Evolutionary conservation across 2,888 invertebrate species (phyloP), one percentile per base, ranked within the genome.

Genomic region (Polydrusus tereticollis): DNA sequence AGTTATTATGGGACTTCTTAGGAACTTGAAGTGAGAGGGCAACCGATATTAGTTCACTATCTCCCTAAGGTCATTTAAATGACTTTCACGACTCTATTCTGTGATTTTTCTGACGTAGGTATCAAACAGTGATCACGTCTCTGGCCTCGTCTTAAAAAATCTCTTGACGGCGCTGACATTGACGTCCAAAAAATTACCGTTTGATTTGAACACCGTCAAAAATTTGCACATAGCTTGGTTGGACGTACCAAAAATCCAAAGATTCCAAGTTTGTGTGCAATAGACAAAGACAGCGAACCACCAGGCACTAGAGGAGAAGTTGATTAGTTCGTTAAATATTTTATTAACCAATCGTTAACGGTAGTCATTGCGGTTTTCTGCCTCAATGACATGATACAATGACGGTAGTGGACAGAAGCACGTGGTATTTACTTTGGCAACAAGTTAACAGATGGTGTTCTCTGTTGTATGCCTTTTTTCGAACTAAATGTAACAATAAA

Each of bases 1-100:
- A n/a, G 16, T 55, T 41, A n/a, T 26, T 72, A 50, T 59, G 65
- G 60, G 50, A 55, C 67, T 59, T 18, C 33, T 59, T 29, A 21
- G 41, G 21, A 43, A 18, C 23, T 70, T 29, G 18, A 14, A 57
- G 33, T 12, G n/a, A 70, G 82, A 83, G 82, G 82, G 81, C 80
- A 78, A 82, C 59, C 78, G 77, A 78, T 78, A 75, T 67, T 63
- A 67, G 33, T 52, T 71, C 75, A 78, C 71, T 75, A 76, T 75
- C 76, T 77, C 79, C 78, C 80, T 82, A 83, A 85, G 85, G 85
- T 85, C 85, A 85, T 85, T 84, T 84, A 84, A 82, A 84, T 83
- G 85, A 83, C 83, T 83, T 83, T 82, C 80, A 79, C 79, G 76
- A 76, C 63, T 14, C 57, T 52, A 60, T 45, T 66, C 58, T 55